Percentiles rank a stretch among this genome's conserved stretches.
Evolutionary conservation across 2,888 invertebrate species (phyloP).

Genomic region (Crematogaster levior): DNA sequence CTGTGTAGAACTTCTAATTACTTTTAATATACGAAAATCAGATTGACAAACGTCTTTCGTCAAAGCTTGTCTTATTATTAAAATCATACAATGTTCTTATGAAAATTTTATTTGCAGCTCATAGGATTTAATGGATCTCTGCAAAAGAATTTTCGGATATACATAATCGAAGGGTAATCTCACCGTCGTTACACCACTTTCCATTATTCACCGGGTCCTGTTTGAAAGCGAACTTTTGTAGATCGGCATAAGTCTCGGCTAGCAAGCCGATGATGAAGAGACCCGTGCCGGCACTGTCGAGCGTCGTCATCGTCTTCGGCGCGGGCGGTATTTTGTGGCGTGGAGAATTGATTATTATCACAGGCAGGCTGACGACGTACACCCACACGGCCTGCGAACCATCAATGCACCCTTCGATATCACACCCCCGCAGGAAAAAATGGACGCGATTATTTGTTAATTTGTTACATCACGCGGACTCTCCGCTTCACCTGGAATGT

Average conservation of each 20-base stretch:
- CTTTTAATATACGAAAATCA: not conserved
- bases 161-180: slow-evolving; percentile 64
- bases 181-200: slow-evolving; percentile 96
- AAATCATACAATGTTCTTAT: not conserved
- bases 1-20: not conserved
- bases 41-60: not conserved
- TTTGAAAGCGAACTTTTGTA: slow-evolving; percentile 96
- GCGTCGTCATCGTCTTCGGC: slow-evolving; percentile 94
- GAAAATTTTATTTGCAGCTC: not conserved
- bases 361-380: slow-evolving; percentile 95
- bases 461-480: not conserved
- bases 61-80: not conserved
- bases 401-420: slow-evolving; percentile 16
- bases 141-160: not conserved
- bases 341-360: slow-evolving; percentile 95
- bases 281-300: slow-evolving; percentile 94
- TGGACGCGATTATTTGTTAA: too few species aligned
- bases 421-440: not conserved
- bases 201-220: slow-evolving; percentile 96
- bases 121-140: not conserved
- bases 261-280: slow-evolving; percentile 94
- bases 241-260: slow-evolving; percentile 96
- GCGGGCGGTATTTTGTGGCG: slow-evolving; percentile 91
- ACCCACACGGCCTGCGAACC: slow-evolving; percentile 94
- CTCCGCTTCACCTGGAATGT: slow-evolving; percentile 91